A percentile compares a stretch with the other conserved stretches of the same genome.
Conservation (phyloP, 2,888 invertebrate genomes). For the Minunthozetes semirufus region DNA sequence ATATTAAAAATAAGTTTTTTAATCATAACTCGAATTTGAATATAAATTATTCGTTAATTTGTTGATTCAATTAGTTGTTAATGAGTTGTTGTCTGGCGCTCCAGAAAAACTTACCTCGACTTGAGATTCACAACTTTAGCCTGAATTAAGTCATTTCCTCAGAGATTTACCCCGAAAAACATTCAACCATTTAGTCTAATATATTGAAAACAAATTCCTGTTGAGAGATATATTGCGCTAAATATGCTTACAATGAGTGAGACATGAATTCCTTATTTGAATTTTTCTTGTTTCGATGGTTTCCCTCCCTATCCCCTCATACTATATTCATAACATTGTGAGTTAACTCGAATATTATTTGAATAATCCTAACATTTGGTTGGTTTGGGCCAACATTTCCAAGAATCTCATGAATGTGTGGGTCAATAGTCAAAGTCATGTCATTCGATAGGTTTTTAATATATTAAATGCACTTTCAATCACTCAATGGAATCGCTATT, state of each 20-base stretch:
- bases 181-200: neutral
- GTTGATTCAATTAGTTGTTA: constrained; percentile 35
- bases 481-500: no score
- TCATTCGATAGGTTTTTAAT: no score
- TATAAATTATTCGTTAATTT: neutral
- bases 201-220: neutral
- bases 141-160: neutral
- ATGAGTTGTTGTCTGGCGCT: neutral
- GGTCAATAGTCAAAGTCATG: no score
- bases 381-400: no score
- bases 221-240: neutral
- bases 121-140: neutral
- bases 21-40: neutral
- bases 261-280: neutral
- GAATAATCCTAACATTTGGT: no score
- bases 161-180: neutral
- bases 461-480: no score
- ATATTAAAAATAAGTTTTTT: neutral
- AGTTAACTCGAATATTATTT: no score
- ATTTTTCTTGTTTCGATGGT: neutral
- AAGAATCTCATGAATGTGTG: no score
- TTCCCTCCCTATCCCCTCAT: neutral
- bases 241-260: neutral
- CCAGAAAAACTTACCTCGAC: no score
- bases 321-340: no score